Evolutionary conservation across 2,888 invertebrate genomes (phyloP).

Genomic region (Tubulanus polymorphus): DNA sequence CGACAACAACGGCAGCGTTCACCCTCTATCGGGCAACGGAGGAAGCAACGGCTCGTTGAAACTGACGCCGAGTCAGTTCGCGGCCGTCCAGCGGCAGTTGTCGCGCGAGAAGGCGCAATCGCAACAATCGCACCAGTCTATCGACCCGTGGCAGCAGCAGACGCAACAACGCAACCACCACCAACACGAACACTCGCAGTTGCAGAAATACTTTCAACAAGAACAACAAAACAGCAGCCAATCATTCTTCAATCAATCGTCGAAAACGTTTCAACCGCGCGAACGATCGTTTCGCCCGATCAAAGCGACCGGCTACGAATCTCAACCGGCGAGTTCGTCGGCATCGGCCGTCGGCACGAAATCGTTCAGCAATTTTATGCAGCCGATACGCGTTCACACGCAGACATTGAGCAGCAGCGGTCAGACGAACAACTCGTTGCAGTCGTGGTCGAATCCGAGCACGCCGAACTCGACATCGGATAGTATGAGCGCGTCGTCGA

Average conservation of each 20-base stretch:
- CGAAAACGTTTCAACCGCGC: no score
- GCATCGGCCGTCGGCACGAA: not conserved
- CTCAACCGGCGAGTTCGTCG: not conserved
- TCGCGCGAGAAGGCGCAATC: not conserved
- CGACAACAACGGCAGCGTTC: not conserved
- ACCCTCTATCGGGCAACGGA: not conserved
- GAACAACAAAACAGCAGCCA: not conserved
- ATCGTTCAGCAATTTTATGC: not conserved
- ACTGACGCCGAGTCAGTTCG: no score
- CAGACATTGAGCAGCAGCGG: not conserved
- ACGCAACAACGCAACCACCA: not conserved
- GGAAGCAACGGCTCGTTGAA: not conserved
- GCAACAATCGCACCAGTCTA: not conserved
- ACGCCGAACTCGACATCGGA: constrained; percentile 14
- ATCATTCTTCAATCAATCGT: no score
- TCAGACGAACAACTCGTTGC: not conserved
- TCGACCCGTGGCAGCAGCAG: not conserved
- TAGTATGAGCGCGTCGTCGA: constrained; percentile 7
- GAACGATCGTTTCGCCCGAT: not conserved
- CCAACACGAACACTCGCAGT: not conserved
- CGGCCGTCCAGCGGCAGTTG: not conserved
- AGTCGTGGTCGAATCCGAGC: constrained; percentile 12
- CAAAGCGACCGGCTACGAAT: not conserved
- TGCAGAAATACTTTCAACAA: not conserved
- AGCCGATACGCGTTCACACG: not conserved